Base-by-base conservation (phyloP, 2,113 vertebrate species). In the Polypterus bichir region DNA sequence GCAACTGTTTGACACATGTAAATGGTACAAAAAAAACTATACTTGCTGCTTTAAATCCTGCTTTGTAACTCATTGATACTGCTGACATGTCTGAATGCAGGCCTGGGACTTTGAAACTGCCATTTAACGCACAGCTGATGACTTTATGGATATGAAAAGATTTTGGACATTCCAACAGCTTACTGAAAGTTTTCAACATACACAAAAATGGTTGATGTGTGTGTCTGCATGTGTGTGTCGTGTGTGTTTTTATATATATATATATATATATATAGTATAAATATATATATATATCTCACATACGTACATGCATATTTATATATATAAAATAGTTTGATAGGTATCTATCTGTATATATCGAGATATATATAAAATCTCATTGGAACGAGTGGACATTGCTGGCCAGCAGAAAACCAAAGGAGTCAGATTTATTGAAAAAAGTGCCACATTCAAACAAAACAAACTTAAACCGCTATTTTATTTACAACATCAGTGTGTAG, bases 341-440 rank as follows among this genome's bases (percentile, higher is more conserved):
- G 27, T 27, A 27, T 27, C 27, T 27, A 27, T 27, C 27, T 27
- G 27, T 27, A 27, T 27, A 27, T 27, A 27, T 27, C 27, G 27
- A 27, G 27, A 27, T 27, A 27, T 27, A 27, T 27, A 27, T 27
- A 27, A 27, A 27, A 27, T 27, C 27, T 27, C 27, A 27, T 27
- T 55, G 54, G 54, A 71, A 67, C 64, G 55, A 64, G 75, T 73
- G 74, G 75, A 79, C 77, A 74, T 69, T 71, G 73, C 69, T 69
- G 71, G 81, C 78, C 80, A 83, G 81, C 81, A 78, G 66, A 79
- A 88, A 90, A 94, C 89, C 92, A 95, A 94, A 97, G 92, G 89
- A 86, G 76, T 76, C 77, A 74, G 69, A 81, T 67, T 80, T 86
- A 87, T 87, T 80, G 76, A 76, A 75, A 77, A 72, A 84, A 86